A percentile compares a stretch with the other conserved stretches of the same genome.
phyloP scores from a whole-genome alignment of 2,113 vertebrate genomes.

The Aptenodytes patagonicus region DNA sequence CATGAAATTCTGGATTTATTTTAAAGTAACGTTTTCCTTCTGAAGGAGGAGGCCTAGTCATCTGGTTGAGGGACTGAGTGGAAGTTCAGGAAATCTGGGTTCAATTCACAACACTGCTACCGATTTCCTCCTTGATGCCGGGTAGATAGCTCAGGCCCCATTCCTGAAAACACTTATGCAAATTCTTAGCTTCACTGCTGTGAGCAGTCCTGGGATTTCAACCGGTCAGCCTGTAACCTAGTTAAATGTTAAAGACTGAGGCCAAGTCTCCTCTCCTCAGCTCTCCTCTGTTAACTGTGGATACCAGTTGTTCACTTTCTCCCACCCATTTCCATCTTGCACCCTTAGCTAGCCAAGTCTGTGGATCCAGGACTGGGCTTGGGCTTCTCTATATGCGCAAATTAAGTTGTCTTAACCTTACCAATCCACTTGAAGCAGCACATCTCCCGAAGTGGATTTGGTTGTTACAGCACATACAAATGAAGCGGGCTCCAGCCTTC shows the following conservation, averaged over 20 bases:
- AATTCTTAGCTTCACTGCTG: neutral
- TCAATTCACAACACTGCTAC: neutral
- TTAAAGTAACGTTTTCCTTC: neutral
- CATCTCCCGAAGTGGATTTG: neutral
- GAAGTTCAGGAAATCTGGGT: neutral
- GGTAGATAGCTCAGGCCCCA: neutral
- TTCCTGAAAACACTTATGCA: neutral
- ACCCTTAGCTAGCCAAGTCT: neutral
- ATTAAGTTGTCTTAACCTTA: neutral
- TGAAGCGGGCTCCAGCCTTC: neutral
- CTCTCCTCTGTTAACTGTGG: neutral
- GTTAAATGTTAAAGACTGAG: neutral
- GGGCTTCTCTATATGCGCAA: neutral
- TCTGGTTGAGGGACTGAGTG: neutral
- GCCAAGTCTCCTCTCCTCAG: neutral
- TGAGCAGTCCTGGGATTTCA: neutral
- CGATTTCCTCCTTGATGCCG: accelerated
- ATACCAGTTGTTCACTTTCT: neutral
- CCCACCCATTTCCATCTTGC: neutral
- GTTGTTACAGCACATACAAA: neutral
- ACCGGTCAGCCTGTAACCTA: neutral
- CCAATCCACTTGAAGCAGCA: neutral
- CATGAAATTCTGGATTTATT: neutral
- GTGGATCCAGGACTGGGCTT: neutral
- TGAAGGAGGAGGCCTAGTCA: neutral